Base-by-base conservation (phyloP, 2,888 invertebrate species). In the Torymus tubicola region DNA sequence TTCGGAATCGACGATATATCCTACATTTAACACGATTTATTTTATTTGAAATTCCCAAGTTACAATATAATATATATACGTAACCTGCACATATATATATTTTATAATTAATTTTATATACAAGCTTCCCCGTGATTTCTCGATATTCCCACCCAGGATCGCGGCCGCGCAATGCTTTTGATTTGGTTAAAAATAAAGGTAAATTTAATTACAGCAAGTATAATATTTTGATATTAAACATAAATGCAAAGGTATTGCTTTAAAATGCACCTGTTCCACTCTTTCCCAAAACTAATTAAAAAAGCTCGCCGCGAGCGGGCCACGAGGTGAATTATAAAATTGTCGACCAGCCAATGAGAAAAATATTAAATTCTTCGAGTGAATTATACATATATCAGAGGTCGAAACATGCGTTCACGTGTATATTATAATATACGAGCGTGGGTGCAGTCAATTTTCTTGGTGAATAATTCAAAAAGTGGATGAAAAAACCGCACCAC, bases 181-280 rank as follows among this genome's bases (percentile, higher is more conserved):
- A 68, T 79, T 64, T 21, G 16, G 10, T 70, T 61, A 75, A 65
- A 69, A 74, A 64, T 74, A 53, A 63, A 73, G 64, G 53, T 24
- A 70, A 81, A 78, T 77, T 81, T 81, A 76, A 81, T 77, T 81
- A 77, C 69, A 73, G 72, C 67, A 61, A 65, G 57, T 63, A 74
- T 71, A 69, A 81, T 78, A 74, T 78, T 78, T 69, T 73, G 60
- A 78, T 69, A 73, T 70, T 58, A 52, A 69, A 70, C 42, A 42
- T 53, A 58, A 69, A 72, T 53, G 73, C 57, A 14, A 21, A 55
- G 63, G 8, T 60, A 69, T 73, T 68, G 73, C 63, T 77, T 73
- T 77, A 57, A 68, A 58, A 76, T 77, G 42, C 57, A 14, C 14
- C 4, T 13, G 69, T n/a, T 8, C 42, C 42, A 8, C 42, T 8